Evolutionary conservation across 2,888 invertebrate species (phyloP).

Genomic region (Drosophila koepferae): DNA sequence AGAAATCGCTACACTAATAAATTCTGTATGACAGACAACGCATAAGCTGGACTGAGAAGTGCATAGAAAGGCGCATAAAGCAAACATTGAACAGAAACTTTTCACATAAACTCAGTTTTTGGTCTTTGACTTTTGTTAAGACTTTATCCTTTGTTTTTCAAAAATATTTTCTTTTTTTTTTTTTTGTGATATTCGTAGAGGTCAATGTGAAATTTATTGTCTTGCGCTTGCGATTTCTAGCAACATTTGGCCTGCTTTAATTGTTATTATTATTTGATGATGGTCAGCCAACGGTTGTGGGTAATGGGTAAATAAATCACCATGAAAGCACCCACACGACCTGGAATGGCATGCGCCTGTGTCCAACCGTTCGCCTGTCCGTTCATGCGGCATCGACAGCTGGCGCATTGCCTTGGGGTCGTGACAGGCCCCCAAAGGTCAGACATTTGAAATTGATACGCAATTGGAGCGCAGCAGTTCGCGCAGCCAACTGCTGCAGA

Average conservation of each 20-base stretch:
- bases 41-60: neutral
- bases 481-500: neutral
- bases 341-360: slow-evolving; percentile 9
- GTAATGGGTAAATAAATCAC: slow-evolving; percentile 10
- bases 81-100: neutral
- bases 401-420: slow-evolving; percentile 32
- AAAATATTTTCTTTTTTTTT: no score
- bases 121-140: neutral
- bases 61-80: neutral
- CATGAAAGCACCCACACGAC: neutral
- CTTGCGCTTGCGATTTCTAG: neutral
- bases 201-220: neutral
- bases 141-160: neutral
- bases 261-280: slow-evolving; percentile 7
- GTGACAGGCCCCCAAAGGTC: slow-evolving; percentile 48
- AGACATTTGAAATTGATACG: slow-evolving; percentile 59
- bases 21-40: neutral
- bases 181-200: neutral
- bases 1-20: neutral
- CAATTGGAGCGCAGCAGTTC: slow-evolving; percentile 18
- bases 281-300: neutral
- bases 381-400: slow-evolving; percentile 44
- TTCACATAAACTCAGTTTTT: neutral
- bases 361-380: slow-evolving; percentile 1
- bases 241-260: slow-evolving; percentile 6